Conservation (phyloP, 2,888 invertebrate genomes). For the Gibbula magus region DNA sequence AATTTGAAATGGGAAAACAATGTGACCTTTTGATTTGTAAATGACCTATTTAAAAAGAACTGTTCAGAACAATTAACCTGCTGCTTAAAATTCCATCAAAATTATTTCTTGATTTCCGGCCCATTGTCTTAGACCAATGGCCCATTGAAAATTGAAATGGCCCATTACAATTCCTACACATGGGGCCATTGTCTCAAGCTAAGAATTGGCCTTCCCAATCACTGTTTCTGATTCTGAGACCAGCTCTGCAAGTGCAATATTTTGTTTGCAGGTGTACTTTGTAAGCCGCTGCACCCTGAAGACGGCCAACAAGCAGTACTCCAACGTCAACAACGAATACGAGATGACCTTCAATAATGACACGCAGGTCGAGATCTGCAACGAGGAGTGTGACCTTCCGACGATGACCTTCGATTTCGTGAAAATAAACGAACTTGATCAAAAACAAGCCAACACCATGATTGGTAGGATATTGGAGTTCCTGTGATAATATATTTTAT, state of each 20-base stretch:
- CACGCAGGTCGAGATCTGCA: slow-evolving; percentile 77
- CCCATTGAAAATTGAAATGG: too few relatives aligned
- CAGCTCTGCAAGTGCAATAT: neutral
- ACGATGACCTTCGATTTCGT: slow-evolving; percentile 86
- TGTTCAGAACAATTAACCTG: too few relatives aligned
- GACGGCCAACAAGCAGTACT: slow-evolving; percentile 93
- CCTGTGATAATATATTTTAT: neutral
- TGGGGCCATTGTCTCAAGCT: too few relatives aligned
- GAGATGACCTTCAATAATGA: slow-evolving; percentile 92
- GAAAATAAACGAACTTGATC: slow-evolving; percentile 84
- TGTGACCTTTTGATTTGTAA: too few relatives aligned
- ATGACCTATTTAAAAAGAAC: too few relatives aligned
- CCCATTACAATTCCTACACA: too few relatives aligned
- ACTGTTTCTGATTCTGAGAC: too few relatives aligned
- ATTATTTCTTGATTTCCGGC: too few relatives aligned
- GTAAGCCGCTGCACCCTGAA: slow-evolving; percentile 90
- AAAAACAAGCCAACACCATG: slow-evolving; percentile 81
- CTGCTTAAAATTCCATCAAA: too few relatives aligned
- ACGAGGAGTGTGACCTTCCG: slow-evolving; percentile 81
- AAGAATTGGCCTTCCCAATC: too few relatives aligned
- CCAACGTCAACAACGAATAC: slow-evolving; percentile 91
- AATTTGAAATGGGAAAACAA: too few relatives aligned
- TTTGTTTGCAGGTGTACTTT: slow-evolving; percentile 84
- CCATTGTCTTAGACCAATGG: too few relatives aligned
- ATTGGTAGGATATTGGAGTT: slow-evolving; percentile 80